A percentile compares a stretch with the other conserved stretches of the same genome.
phyloP scores from a whole-genome alignment of 2,797 vertebrate genomes.

The Microctenopoma lineatum region DNA sequence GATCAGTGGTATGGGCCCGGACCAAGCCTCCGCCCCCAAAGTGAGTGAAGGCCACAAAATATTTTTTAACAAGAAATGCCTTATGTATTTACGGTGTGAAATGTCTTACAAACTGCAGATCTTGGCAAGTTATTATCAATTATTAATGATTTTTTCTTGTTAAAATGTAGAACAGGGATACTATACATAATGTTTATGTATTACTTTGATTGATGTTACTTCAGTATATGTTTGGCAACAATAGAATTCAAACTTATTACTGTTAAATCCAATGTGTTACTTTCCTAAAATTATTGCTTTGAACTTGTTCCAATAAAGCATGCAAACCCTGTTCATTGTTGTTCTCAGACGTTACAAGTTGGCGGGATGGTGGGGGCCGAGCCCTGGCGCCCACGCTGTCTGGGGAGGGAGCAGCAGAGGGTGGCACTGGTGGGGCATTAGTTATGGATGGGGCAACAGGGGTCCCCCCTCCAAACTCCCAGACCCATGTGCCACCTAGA shows the following conservation, averaged over 20 bases:
- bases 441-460: conserved; percentile 86
- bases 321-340: conserved; percentile 10
- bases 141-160: no score
- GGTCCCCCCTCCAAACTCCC: conserved; percentile 78
- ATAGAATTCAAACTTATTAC: no score
- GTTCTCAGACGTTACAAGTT: conserved; percentile 88
- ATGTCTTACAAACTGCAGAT: no score
- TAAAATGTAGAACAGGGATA: no score
- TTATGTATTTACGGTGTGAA: no score
- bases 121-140: no score
- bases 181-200: no score
- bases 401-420: conserved; percentile 87
- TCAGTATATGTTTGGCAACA: no score
- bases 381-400: conserved; percentile 83
- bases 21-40: conserved; percentile 99
- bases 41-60: conserved; percentile 75
- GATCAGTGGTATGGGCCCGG: conserved; percentile 98
- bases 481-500: conserved; percentile 82
- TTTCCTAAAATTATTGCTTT: neutral
- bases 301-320: neutral
- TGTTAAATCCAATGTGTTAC: neutral
- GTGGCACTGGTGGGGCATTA: conserved; percentile 84
- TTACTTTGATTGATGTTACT: no score
- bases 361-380: conserved; percentile 96
- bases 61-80: no score